These are phyloP conservation scores for Monochamus alternatus DNA, from an alignment of 2,888 invertebrate genomes.

Conservation along the genomic window DNA sequence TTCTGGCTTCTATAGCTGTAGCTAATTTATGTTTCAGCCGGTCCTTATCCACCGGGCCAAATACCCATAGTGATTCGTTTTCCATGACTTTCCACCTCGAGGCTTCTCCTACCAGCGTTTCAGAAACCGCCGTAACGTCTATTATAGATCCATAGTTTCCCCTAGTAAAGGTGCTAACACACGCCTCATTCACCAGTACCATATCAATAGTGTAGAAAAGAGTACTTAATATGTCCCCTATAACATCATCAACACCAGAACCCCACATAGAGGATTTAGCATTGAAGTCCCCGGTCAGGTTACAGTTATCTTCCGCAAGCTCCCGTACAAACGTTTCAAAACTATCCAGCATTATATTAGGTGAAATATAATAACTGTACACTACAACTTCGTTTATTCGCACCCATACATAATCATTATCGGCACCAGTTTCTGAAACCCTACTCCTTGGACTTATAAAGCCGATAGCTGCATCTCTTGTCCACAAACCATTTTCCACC, in stretches of 20 bases:
- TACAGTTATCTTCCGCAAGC: not conserved
- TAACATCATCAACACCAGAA: not conserved
- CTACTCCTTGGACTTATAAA: not conserved
- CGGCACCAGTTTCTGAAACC: not conserved
- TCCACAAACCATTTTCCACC: not conserved
- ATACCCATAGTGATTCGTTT: not conserved
- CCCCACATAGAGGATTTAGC: not conserved
- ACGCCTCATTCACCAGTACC: not conserved
- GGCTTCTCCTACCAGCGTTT: not conserved
- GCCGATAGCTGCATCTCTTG: not conserved
- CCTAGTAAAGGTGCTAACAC: not conserved
- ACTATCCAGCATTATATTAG: not conserved
- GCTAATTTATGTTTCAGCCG: too few relatives aligned
- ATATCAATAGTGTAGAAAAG: not conserved
- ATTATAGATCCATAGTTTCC: not conserved
- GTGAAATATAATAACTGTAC: not conserved
- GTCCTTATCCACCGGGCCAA: too few relatives aligned
- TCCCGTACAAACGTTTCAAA: not conserved
- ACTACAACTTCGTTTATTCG: not conserved
- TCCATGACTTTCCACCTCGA: not conserved
- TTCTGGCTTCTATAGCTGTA: too few relatives aligned
- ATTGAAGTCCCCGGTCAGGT: not conserved
- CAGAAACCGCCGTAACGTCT: not conserved
- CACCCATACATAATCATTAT: not conserved
- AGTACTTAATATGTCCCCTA: not conserved